phyloP scores from a whole-genome alignment of 2,113 vertebrate genomes.

The Eubucco bourcierii region DNA sequence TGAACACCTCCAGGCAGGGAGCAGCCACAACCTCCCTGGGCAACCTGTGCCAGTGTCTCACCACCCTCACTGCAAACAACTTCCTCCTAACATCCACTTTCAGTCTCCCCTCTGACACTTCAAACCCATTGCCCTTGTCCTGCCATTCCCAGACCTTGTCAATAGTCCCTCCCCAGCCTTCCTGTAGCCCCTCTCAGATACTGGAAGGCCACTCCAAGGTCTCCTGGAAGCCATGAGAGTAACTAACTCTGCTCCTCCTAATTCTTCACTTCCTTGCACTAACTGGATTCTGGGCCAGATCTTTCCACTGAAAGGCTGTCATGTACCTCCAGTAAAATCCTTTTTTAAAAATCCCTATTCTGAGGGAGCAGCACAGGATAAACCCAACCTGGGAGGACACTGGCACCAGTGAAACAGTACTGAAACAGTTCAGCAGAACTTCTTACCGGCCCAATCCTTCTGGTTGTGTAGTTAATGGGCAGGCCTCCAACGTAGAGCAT shows the following conservation, averaged over 20 bases:
- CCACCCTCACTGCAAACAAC: no score
- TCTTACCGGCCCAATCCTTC: slow-evolving; percentile 92
- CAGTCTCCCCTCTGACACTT: no score
- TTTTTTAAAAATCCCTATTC: background rate
- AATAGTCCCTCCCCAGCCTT: no score
- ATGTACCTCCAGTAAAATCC: background rate
- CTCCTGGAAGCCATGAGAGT: background rate
- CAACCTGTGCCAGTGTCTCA: no score
- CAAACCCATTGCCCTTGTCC: no score
- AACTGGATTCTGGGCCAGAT: background rate
- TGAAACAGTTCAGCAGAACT: background rate
- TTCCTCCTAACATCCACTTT: no score
- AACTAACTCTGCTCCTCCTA: background rate
- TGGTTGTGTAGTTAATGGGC: slow-evolving; percentile 90
- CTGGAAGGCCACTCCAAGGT: no score
- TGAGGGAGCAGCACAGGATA: background rate
- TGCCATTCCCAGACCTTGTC: no score
- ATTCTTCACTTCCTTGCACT: background rate
- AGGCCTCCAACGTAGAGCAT: slow-evolving; percentile 91
- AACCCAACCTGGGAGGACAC: background rate
- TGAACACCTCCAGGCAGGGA: no score
- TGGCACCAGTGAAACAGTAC: background rate
- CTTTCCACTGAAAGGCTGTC: background rate
- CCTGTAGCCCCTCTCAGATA: no score
- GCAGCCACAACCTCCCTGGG: no score